Evolutionary conservation across 2,888 invertebrate genomes (phyloP).

Genomic region (Sycophila texana): DNA sequence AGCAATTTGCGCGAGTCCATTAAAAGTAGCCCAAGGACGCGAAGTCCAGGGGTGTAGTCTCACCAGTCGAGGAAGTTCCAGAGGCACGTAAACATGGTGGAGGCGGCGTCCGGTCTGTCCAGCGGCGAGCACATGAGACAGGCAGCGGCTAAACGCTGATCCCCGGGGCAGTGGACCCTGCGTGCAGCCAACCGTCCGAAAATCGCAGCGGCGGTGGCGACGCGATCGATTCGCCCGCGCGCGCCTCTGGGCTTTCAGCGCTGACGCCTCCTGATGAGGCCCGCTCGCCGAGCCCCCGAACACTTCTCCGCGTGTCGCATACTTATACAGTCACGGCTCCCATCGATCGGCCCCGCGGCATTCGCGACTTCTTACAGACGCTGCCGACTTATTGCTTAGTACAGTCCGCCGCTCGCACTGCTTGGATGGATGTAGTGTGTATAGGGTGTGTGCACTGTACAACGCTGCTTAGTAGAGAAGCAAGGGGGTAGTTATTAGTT

Average conservation of each 20-base stretch:
- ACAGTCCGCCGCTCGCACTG: too few species aligned
- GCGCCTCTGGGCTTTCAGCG: not conserved
- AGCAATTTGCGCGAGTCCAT: too few species aligned
- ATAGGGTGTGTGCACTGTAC: too few species aligned
- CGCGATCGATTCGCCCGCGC: not conserved
- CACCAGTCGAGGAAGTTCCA: conserved; percentile 81
- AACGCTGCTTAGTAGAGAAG: too few species aligned
- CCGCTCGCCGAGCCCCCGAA: not conserved
- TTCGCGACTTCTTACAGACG: too few species aligned
- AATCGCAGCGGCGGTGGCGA: not conserved
- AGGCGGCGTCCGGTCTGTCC: conserved; percentile 1
- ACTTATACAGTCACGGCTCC: too few species aligned
- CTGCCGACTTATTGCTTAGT: too few species aligned
- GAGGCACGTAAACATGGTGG: conserved; percentile 80
- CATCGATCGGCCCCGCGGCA: too few species aligned
- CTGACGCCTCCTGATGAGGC: not conserved
- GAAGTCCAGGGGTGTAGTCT: conserved; percentile 64
- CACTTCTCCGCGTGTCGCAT: not conserved
- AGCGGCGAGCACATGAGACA: conserved; percentile 28
- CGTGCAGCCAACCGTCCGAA: not conserved
- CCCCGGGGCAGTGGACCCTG: not conserved
- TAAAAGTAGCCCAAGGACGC: too few species aligned
- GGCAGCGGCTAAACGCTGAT: not conserved
- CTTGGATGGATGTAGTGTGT: too few species aligned
- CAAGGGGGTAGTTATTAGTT: too few species aligned